Evolutionary conservation across 2,888 invertebrate genomes (phyloP).

Genomic region (Monochamus alternatus): DNA sequence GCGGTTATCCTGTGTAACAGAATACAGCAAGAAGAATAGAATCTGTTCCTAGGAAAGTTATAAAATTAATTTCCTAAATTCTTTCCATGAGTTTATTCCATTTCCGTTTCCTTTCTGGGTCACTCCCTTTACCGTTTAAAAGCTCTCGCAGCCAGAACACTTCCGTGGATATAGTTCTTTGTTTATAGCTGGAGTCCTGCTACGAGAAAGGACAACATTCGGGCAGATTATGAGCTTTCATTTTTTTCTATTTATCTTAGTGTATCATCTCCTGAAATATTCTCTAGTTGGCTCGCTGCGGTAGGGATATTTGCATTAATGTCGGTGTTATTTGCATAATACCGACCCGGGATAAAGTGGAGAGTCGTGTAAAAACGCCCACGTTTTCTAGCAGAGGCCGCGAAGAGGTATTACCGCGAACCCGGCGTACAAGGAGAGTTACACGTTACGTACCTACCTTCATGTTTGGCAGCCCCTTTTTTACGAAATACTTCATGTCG

Average conservation of each 20-base stretch:
- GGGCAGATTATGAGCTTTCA: slow-evolving; percentile 27
- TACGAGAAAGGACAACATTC: slow-evolving; percentile 8
- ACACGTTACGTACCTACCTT: neutral
- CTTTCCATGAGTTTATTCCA: slow-evolving; percentile 12
- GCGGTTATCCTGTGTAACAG: neutral
- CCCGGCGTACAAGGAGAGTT: neutral
- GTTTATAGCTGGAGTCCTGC: slow-evolving; percentile 2
- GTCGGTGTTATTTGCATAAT: slow-evolving; percentile 54
- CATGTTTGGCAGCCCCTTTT: neutral
- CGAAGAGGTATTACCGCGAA: slow-evolving; percentile 10
- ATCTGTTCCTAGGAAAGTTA: slow-evolving; percentile 6
- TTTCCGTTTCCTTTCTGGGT: slow-evolving; percentile 1
- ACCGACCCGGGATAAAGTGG: slow-evolving; percentile 53
- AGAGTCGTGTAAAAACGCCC: slow-evolving; percentile 54
- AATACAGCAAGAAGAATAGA: neutral
- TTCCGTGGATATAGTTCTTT: neutral
- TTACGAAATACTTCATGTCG: too few species aligned
- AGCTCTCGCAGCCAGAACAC: neutral
- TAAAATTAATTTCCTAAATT: slow-evolving; percentile 12
- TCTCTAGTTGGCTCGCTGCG: slow-evolving; percentile 47
- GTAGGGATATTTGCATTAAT: slow-evolving; percentile 55
- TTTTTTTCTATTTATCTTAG: slow-evolving; percentile 49
- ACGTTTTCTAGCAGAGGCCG: slow-evolving; percentile 38
- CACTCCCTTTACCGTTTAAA: slow-evolving; percentile 9
- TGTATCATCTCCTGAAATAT: slow-evolving; percentile 52